Percentiles rank a stretch among this genome's conserved stretches.
Conservation (phyloP, 2,113 vertebrate species). For the Chaetura pelagica region DNA sequence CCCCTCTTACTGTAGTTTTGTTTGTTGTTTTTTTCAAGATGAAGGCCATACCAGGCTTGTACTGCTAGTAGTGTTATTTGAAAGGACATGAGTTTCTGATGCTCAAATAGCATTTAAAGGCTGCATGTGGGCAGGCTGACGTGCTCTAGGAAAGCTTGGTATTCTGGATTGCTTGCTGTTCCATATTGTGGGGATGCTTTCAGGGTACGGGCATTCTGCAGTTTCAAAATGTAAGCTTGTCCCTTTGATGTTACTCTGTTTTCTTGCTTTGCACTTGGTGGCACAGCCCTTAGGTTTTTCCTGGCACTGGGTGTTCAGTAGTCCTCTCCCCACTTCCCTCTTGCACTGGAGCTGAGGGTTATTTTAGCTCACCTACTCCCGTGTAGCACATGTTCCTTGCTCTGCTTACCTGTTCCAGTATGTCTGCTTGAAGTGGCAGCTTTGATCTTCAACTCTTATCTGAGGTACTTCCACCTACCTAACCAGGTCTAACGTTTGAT, state of each 20-base stretch:
- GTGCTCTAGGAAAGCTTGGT: neutral
- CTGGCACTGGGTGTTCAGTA: neutral
- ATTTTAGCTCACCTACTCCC: neutral
- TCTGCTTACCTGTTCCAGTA: fast-evolving
- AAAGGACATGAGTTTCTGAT: neutral
- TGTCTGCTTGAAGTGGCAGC: neutral
- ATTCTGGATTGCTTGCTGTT: fast-evolving
- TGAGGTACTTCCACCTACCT: neutral
- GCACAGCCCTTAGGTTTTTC: neutral
- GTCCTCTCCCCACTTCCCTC: neutral
- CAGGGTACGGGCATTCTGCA: neutral
- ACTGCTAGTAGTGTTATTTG: neutral
- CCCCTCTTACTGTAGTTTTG: neutral
- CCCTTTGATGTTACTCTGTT: fast-evolving
- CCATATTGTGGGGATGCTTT: neutral
- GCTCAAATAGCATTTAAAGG: neutral
- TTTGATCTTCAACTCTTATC: neutral
- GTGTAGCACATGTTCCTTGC: neutral
- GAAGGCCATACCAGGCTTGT: neutral
- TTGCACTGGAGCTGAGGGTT: neutral
- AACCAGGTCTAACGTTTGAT: neutral
- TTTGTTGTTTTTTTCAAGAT: neutral
- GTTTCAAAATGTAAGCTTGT: neutral
- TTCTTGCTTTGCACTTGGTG: neutral
- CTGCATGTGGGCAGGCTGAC: neutral